Evolutionary conservation across 2,797 vertebrate species (phyloP), one percentile per base, ranked within the genome.

Genomic region (Sciurus carolinensis): DNA sequence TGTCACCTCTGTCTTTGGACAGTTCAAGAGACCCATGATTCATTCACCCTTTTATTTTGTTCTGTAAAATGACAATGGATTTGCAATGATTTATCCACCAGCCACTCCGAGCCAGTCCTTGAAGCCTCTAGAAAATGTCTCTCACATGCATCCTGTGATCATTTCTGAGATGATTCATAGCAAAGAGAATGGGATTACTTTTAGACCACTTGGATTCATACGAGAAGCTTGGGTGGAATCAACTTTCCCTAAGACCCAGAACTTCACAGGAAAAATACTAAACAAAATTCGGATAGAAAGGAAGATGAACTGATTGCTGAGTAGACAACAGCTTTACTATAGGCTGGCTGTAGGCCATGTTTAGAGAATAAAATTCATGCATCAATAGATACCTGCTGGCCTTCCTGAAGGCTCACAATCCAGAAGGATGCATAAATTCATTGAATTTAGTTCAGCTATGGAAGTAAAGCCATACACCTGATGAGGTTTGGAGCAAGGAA

Each of bases 351-450:
- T 6, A 71, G 17, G 14, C 13, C 26, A 59, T 62, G 39, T 36
- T 93, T 42, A 86, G 36, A 47, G 62, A 92, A 64, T 50, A 81
- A 94, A 92, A 94, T 66, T 42, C 33, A 75, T 59, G 84, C 79
- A 83, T 72, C n/a, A 18, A 22, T 12, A 82, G n/a, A 88, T 59
- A 36, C 5, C 4, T 75, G 62, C 44, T 42, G 50, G 90, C 17
- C n/a, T 93, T 33, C 18, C n/a, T 39, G 42, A 80, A n/a, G n/a
- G 17, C 17, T 90, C 36, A 44, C 47, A 11, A 69, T 81, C 20
- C 57, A 92, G 6, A 91, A 71, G 22, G 67, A 87, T 83, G 26
- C 17, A 52, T 33, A 62, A 87, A 62, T 87, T 84, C 33, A 69
- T 28, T 75, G 50, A 54, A 50, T 59, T 59, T 72, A 73, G 28